Percentiles rank a stretch among this genome's conserved stretches.
Conservation (phyloP, 2,113 vertebrate genomes). For the Etheostoma cragini region DNA sequence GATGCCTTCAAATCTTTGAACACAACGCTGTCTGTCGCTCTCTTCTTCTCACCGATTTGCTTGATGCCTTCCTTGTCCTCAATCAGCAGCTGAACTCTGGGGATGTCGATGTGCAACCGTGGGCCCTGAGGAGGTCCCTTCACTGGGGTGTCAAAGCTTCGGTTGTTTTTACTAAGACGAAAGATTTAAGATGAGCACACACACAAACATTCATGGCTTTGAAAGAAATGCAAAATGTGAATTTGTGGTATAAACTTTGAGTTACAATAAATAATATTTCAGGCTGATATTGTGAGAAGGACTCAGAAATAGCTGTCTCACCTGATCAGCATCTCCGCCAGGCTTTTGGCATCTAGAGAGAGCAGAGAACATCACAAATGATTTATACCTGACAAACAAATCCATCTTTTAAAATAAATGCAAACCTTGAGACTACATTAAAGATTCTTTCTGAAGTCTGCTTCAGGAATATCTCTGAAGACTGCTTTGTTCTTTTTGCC, state of each 20-base stretch:
- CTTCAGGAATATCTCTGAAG: constrained; percentile 6
- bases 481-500: constrained; percentile 6
- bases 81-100: constrained; percentile 96
- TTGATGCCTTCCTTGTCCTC: constrained; percentile 99
- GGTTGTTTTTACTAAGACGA: constrained; percentile 95
- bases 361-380: constrained; percentile 15
- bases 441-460: constrained; percentile 19
- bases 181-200: constrained; percentile 53
- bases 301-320: constrained; percentile 61
- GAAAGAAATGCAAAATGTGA: constrained; percentile 18
- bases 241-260: background rate
- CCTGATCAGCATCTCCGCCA: constrained; percentile 99
- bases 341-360: constrained; percentile 94
- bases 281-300: constrained; percentile 2
- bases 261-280: background rate
- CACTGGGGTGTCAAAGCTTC: constrained; percentile 98
- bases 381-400: constrained; percentile 17
- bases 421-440: constrained; percentile 5
- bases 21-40: constrained; percentile 21
- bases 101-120: constrained; percentile 97
- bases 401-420: constrained; percentile 23
- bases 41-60: constrained; percentile 90
- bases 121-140: constrained; percentile 98
- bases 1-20: background rate
- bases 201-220: constrained; percentile 37